A percentile compares a stretch with the other conserved stretches of the same genome.
Evolutionary conservation across 2,797 vertebrate species (phyloP).

Genomic region (Podargus strigoides): DNA sequence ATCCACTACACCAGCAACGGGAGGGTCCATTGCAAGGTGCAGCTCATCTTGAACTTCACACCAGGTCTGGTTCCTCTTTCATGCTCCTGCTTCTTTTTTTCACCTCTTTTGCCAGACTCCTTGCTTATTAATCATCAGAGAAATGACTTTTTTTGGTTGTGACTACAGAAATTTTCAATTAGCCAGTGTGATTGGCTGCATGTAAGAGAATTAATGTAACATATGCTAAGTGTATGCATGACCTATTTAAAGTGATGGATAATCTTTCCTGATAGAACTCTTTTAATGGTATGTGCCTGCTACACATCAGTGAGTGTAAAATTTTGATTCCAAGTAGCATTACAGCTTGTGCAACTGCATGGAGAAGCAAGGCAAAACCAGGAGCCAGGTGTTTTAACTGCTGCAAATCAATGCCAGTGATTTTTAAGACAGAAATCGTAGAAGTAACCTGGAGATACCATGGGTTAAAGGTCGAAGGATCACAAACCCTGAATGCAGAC

Average conservation of each 20-base stretch:
- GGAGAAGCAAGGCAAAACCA: neutral
- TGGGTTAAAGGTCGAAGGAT: neutral
- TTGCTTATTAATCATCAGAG: neutral
- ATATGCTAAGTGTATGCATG: conserved; percentile 61
- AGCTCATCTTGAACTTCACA: neutral
- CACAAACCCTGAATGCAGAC: neutral
- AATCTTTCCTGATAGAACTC: conserved; percentile 29
- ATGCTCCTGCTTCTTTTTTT: neutral
- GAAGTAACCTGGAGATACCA: neutral
- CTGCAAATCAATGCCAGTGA: neutral
- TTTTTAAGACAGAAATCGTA: neutral
- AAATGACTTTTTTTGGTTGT: neutral
- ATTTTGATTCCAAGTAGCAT: conserved; percentile 4
- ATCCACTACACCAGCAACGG: neutral
- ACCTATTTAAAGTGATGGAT: conserved; percentile 55
- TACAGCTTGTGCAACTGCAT: neutral
- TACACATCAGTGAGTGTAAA: conserved; percentile 22
- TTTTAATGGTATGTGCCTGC: conserved; percentile 4
- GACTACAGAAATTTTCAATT: conserved; percentile 6
- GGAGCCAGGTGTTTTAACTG: neutral
- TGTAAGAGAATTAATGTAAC: conserved; percentile 23
- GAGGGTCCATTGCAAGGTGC: too few species aligned
- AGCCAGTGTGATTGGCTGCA: neutral
- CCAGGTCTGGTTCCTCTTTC: neutral
- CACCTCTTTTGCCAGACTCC: neutral